Evolutionary conservation across 1,140 invertebrate species (phyloP), one percentile per base, ranked within the genome.

Genomic region (Odontomachus brunneus): DNA sequence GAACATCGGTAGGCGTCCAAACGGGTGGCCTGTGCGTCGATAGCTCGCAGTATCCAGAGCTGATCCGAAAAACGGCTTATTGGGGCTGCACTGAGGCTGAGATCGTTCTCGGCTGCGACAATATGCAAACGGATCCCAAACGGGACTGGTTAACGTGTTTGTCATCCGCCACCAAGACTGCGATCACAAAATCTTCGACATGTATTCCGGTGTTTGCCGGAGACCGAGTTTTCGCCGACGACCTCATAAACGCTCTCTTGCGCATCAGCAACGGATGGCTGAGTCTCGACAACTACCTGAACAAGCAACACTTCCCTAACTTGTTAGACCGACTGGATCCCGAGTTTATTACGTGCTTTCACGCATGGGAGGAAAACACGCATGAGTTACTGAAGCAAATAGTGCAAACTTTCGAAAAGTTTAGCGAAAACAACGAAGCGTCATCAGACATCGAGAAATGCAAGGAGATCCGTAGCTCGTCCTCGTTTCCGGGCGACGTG

Each of bases 201-300:
- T 92, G 91, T 19, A 91, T 92, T 66, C 92, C 92, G 0, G 81
- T 93, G 0, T 93, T 91, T 53, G 88, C 90, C 0, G 91, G 91
- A 0, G 90, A 94, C 57, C 88, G 82, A 7, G 84, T 89, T 1
- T 90, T 93, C 51, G 72, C 89, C 0, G 85, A 90, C 2, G 93
- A 94, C 38, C 65, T 94, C 2, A 91, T 94, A 17, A 93, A 92
- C 24, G 90, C 92, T 7, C 73, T 92, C 15, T 9, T 94, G 0
- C 89, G 93, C 22, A 91, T 94, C 22, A 91, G 91, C 76, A 94
- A 94, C 63, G 93, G 92, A 0, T 94, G 93, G 93, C 87, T 94
- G 0, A 87, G 91, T 11, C 87, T 94, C 11, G 93, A 94, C 22
- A 93, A 94, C 71, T 94, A 94, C 33, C 53, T 94, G 2, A 94